A percentile compares a stretch with the other conserved stretches of the same genome.
These are phyloP conservation scores for Saturnia pavonia DNA, from an alignment of 2,888 invertebrate species.

Conservation along the genomic window DNA sequence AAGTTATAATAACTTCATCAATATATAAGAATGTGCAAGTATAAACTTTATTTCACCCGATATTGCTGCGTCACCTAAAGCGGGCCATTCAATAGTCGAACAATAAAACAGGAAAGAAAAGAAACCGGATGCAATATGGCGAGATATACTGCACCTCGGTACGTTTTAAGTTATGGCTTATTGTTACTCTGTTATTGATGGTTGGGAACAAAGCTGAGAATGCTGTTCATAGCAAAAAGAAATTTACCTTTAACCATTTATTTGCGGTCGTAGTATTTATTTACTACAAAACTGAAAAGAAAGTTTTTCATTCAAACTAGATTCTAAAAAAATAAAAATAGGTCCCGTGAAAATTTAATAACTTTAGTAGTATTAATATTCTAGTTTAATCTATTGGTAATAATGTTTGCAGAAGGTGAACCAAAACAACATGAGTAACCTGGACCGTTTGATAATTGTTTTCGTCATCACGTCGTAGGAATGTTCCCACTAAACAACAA, in stretches of 20 bases:
- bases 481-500: too few relatives aligned
- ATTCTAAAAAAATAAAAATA: not conserved
- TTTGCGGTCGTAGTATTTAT: not conserved
- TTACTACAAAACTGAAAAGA: not conserved
- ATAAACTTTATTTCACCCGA: slow-evolving; percentile 18
- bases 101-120: slow-evolving; percentile 21
- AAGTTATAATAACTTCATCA: not conserved
- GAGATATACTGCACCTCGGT: slow-evolving; percentile 16
- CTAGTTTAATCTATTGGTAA: not conserved
- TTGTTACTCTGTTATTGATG: slow-evolving; percentile 13
- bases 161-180: slow-evolving; percentile 14
- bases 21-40: not conserved
- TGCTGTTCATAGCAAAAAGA: not conserved
- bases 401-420: not conserved
- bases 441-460: not conserved
- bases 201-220: not conserved
- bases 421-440: not conserved
- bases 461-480: not conserved
- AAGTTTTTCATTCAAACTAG: not conserved
- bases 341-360: not conserved
- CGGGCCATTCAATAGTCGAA: slow-evolving; percentile 18
- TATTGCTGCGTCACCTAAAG: slow-evolving; percentile 19
- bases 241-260: not conserved
- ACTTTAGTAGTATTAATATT: too few relatives aligned
- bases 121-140: slow-evolving; percentile 19